Evolutionary conservation across 2,113 vertebrate genomes (phyloP).

Genomic region (Heteronetta atricapilla): DNA sequence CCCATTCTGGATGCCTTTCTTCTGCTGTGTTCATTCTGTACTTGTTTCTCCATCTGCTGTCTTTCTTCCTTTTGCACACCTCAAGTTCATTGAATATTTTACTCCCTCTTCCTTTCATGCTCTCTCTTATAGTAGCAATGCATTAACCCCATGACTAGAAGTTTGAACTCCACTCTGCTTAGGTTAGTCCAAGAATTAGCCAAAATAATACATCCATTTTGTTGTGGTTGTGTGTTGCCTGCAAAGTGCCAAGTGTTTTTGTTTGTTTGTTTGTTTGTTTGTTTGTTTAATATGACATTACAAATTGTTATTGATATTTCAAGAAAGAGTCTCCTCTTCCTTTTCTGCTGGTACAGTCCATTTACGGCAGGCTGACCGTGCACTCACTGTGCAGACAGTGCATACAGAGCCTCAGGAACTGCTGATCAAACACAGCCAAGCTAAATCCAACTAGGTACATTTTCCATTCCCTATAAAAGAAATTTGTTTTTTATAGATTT

Average conservation of each 20-base stretch:
- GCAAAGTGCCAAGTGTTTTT: not conserved
- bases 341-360: not conserved
- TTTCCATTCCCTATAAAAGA: constrained; percentile 32
- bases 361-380: not conserved
- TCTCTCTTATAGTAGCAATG: not conserved
- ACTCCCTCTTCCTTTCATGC: not conserved
- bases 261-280: too few relatives aligned
- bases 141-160: not conserved
- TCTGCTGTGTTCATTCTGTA: not conserved
- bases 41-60: not conserved
- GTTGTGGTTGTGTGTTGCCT: not conserved
- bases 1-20: not conserved
- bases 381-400: not conserved
- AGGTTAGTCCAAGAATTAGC: not conserved
- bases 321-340: not conserved
- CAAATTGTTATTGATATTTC: not conserved
- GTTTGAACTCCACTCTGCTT: not conserved
- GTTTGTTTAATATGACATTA: not conserved
- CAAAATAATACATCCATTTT: not conserved
- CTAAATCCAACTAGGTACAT: not conserved
- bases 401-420: not conserved
- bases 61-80: not conserved
- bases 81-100: not conserved
- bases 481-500: not conserved
- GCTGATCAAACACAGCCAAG: constrained; percentile 7